Conservation (phyloP, 2,888 invertebrate species). For the Fissipunctia ypsillon region DNA sequence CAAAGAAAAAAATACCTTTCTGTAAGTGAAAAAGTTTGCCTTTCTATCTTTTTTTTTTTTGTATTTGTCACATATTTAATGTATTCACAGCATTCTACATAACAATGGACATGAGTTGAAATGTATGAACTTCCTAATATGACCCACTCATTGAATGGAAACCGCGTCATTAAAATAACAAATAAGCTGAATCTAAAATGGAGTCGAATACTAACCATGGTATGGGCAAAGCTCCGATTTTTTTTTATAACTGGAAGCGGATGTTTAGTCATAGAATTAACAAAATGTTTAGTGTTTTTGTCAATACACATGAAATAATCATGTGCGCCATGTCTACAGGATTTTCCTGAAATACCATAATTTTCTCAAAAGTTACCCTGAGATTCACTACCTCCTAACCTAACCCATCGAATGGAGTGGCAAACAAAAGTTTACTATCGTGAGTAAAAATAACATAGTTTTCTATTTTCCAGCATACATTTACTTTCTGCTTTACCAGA, state of each 20-base stretch:
- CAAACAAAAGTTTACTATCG: neutral
- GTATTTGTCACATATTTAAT: conserved; percentile 23
- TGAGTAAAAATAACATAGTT: neutral
- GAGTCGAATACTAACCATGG: neutral
- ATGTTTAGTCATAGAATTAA: neutral
- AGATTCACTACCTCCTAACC: neutral
- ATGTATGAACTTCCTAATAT: conserved; percentile 48
- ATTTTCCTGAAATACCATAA: neutral
- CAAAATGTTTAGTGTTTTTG: neutral
- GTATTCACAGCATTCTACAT: conserved; percentile 52
- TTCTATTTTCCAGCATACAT: conserved; percentile 10
- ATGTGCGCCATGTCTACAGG: neutral
- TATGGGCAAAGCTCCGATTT: neutral
- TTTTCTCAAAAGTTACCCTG: neutral
- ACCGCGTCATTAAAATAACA: conserved; percentile 53
- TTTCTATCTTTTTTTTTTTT: conserved; percentile 27
- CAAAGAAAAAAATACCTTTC: conserved; percentile 10
- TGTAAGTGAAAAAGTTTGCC: conserved; percentile 10
- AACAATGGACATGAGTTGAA: conserved; percentile 36
- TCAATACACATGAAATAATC: neutral
- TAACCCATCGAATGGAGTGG: too few relatives aligned
- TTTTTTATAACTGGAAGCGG: neutral
- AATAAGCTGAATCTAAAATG: conserved; percentile 33
- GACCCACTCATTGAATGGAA: conserved; percentile 49
- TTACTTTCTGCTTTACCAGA: neutral